A percentile compares a stretch with the other conserved stretches of the same genome.
Conservation (phyloP, 2,797 vertebrate genomes). For the Cyclopterus lumpus region DNA sequence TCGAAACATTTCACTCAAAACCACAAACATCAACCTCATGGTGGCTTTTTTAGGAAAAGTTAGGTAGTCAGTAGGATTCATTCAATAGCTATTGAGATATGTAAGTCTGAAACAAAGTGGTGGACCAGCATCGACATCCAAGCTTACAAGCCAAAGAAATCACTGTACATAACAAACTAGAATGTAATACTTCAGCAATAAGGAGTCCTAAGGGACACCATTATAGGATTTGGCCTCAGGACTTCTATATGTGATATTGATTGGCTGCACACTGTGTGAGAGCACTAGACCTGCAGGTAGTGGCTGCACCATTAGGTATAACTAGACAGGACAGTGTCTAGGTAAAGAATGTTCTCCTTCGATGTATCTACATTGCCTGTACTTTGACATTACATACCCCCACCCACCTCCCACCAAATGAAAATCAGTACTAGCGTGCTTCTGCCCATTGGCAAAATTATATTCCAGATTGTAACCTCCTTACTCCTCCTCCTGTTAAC, state of each 20-base stretch:
- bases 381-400: not conserved
- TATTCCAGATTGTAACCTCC: constrained; percentile 23
- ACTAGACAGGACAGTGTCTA: constrained; percentile 13
- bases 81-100: not conserved
- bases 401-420: not conserved
- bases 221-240: constrained; percentile 14
- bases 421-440: not conserved
- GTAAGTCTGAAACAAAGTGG: not conserved
- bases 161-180: constrained; percentile 14
- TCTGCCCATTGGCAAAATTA: not conserved
- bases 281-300: not conserved
- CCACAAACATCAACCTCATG: not conserved
- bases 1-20: not conserved
- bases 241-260: constrained; percentile 39
- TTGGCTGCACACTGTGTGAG: constrained; percentile 16
- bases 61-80: not conserved
- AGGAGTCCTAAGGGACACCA: constrained; percentile 4
- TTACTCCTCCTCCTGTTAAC: constrained; percentile 14
- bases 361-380: not conserved
- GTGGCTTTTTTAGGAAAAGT: not conserved
- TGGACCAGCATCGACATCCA: not conserved
- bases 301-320: constrained; percentile 23
- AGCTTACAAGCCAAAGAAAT: not conserved
- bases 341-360: constrained; percentile 16
- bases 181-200: constrained; percentile 23